Conservation (phyloP, 2,888 invertebrate genomes). For the Melitaea athalia region DNA sequence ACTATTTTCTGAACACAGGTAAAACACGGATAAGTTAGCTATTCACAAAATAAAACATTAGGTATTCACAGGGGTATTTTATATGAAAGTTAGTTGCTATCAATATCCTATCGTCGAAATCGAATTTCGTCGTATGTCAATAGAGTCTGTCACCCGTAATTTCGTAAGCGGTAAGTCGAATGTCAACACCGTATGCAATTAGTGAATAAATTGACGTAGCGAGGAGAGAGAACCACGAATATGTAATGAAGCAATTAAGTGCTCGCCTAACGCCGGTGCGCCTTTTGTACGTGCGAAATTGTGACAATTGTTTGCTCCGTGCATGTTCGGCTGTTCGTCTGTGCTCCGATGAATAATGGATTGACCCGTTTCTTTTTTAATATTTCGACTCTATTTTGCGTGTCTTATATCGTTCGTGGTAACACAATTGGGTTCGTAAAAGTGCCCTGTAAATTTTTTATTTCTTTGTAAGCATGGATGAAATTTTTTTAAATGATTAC, state of each 20-base stretch:
- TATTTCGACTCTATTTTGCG: background rate
- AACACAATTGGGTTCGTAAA: background rate
- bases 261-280: constrained; percentile 42
- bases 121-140: constrained; percentile 23
- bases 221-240: constrained; percentile 50
- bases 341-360: constrained; percentile 14
- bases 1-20: no score
- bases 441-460: background rate
- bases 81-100: background rate
- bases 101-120: constrained; percentile 13
- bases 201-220: constrained; percentile 46
- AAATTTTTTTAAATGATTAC: background rate
- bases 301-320: constrained; percentile 43
- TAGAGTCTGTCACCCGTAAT: constrained; percentile 32
- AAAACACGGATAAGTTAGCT: background rate
- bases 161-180: constrained; percentile 35
- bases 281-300: constrained; percentile 43
- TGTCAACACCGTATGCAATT: constrained; percentile 49
- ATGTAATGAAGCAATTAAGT: constrained; percentile 62
- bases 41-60: background rate
- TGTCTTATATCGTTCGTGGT: background rate
- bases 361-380: background rate
- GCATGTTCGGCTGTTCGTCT: constrained; percentile 19
- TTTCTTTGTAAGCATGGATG: background rate
- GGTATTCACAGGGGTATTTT: background rate